phyloP scores from a whole-genome alignment of 2,888 invertebrate genomes.

The Dione juno region DNA sequence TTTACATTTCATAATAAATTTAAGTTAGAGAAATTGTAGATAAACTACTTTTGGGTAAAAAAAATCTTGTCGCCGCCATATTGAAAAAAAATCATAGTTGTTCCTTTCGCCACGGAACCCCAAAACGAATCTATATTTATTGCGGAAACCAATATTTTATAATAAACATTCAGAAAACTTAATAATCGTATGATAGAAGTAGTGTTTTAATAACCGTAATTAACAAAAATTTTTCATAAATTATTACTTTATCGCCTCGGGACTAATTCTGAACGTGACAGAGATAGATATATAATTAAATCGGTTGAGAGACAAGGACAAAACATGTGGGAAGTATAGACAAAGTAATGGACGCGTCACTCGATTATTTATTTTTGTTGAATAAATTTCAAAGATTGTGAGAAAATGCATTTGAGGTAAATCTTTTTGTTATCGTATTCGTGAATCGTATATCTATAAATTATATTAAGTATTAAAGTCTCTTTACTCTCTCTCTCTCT shows the following conservation, averaged over 20 bases:
- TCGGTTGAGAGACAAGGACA: slow-evolving; percentile 10
- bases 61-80: too few relatives aligned
- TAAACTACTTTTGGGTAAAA: too few relatives aligned
- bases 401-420: slow-evolving; percentile 20
- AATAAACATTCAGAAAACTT: slow-evolving; percentile 42
- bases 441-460: background rate
- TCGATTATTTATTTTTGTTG: slow-evolving; percentile 26
- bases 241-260: slow-evolving; percentile 74
- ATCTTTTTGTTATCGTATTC: background rate
- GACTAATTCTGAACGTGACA: slow-evolving; percentile 41
- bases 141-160: slow-evolving; percentile 41
- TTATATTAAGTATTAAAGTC: too few relatives aligned
- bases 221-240: slow-evolving; percentile 72
- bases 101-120: slow-evolving; percentile 10
- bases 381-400: slow-evolving; percentile 23
- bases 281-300: slow-evolving; percentile 4
- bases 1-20: too few relatives aligned
- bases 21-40: too few relatives aligned
- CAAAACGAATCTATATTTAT: slow-evolving; percentile 33
- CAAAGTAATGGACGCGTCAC: slow-evolving; percentile 25
- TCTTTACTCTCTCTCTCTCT: too few relatives aligned
- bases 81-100: background rate
- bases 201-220: slow-evolving; percentile 74
- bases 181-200: slow-evolving; percentile 52
- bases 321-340: slow-evolving; percentile 29